phyloP scores from a whole-genome alignment of 2,797 vertebrate species.

The Acanthopagrus latus region DNA sequence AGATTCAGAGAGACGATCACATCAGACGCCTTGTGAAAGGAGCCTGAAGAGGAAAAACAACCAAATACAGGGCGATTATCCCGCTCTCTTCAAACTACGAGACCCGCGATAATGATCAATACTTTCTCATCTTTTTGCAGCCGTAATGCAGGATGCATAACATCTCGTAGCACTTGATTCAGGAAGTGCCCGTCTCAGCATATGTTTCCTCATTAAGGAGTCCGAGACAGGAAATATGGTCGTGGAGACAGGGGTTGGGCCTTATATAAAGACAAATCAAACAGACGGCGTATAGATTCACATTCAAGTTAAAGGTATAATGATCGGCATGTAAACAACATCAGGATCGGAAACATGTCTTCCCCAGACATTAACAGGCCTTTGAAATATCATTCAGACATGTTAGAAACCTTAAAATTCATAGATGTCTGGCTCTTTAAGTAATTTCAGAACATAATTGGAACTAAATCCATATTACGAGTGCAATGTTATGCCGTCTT shows the following conservation, averaged over 20 bases:
- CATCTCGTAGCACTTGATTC: constrained; percentile 64
- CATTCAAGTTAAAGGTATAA: not conserved
- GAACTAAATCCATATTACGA: not conserved
- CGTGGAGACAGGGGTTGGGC: constrained; percentile 20
- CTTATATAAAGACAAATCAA: not conserved
- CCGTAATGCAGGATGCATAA: constrained; percentile 67
- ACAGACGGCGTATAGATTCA: constrained; percentile 13
- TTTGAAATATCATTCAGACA: not conserved
- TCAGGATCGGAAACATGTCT: no score
- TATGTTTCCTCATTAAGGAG: constrained; percentile 52
- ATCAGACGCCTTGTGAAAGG: constrained; percentile 62
- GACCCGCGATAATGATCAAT: constrained; percentile 70
- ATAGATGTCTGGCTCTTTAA: no score
- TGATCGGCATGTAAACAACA: not conserved
- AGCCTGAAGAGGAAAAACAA: constrained; percentile 71
- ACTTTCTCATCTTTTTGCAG: constrained; percentile 64
- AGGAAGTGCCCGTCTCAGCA: constrained; percentile 61
- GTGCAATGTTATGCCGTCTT: no score
- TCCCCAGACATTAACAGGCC: not conserved
- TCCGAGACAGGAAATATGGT: constrained; percentile 39
- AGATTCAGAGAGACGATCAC: constrained; percentile 65
- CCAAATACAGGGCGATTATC: constrained; percentile 68
- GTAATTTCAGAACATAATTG: not conserved
- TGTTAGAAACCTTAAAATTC: no score
- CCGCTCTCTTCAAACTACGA: constrained; percentile 65